Percentiles rank a stretch among this genome's conserved stretches.
Evolutionary conservation across 2,888 invertebrate species (phyloP).

Genomic region (Osedax frankpressi): DNA sequence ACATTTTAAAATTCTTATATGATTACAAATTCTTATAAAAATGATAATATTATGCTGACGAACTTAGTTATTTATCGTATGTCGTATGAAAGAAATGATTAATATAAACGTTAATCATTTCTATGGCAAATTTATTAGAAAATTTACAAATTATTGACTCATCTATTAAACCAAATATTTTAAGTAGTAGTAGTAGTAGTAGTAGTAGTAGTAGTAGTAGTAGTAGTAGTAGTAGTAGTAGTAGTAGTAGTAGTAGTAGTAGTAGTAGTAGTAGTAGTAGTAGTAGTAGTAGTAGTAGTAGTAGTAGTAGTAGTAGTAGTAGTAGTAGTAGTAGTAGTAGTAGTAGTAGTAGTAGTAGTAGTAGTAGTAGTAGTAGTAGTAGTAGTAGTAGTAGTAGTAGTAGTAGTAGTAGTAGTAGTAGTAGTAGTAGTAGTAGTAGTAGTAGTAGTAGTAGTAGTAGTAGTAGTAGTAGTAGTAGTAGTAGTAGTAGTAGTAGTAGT

Average conservation of each 20-base stretch:
- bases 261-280: background rate
- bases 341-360: conserved; percentile 11
- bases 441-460: conserved; percentile 10
- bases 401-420: conserved; percentile 10
- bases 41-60: too few species aligned
- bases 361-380: conserved; percentile 3
- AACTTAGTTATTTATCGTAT: too few species aligned
- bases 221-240: background rate
- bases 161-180: too few species aligned
- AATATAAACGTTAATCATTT: too few species aligned
- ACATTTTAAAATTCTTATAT: too few species aligned
- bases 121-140: too few species aligned
- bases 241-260: background rate
- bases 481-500: conserved; percentile 12
- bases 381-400: conserved; percentile 7
- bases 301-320: conserved; percentile 5
- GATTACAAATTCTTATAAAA: too few species aligned
- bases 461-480: conserved; percentile 3
- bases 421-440: conserved; percentile 3
- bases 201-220: background rate
- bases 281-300: background rate
- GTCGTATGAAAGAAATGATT: too few species aligned
- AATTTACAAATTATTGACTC: too few species aligned
- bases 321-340: conserved; percentile 9
- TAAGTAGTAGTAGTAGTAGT: background rate